Base-by-base conservation (phyloP, 1,140 invertebrate genomes). In the Argopecten irradians region DNA sequence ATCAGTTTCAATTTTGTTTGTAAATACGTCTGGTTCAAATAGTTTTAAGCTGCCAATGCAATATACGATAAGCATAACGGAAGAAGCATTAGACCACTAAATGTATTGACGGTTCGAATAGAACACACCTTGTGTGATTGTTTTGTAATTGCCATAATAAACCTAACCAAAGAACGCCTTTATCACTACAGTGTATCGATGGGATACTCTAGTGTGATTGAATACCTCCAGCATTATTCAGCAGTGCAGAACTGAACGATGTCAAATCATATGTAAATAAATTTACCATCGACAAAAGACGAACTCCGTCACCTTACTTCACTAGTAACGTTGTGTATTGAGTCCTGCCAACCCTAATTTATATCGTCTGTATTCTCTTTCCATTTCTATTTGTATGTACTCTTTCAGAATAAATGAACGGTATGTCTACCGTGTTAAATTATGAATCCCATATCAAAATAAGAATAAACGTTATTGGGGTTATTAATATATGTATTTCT, bases 271-370 rank as follows among this genome's bases (percentile, higher is more conserved):
- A 28, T 71, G 55, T 71, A 71, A 71, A 71, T n/a, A 71, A 1
- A 71, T 71, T 71, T 22, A 71, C 55, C 22, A 71, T 28, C n/a
- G 55, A 71, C 55, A 71, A 71, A 71, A 71, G 55, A 71, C 22
- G 55, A n/a, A 71, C 55, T 71, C 55, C 22, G n/a, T 71, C n/a
- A 71, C 55, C 55, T 71, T 71, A n/a, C n/a, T n/a, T n/a, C n/a
- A 71, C 55, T 28, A 28, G 28, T 71, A 71, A 71, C 13, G n/a
- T 71, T 71, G 13, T 71, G 2, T n/a, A 28, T 71, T 71, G 55
- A 71, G 28, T 71, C 3, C 13, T 11, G 11, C 22, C 55, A 28
- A 28, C 55, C 2, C 55, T 71, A 71, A 71, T 71, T 71, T 71
- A 71, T 16, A 46, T 8, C 13, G 43, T 19, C 13, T 16, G 22